These are phyloP conservation scores for Sphinx pinastri DNA, from an alignment of 2,888 invertebrate species.

Conservation along the genomic window DNA sequence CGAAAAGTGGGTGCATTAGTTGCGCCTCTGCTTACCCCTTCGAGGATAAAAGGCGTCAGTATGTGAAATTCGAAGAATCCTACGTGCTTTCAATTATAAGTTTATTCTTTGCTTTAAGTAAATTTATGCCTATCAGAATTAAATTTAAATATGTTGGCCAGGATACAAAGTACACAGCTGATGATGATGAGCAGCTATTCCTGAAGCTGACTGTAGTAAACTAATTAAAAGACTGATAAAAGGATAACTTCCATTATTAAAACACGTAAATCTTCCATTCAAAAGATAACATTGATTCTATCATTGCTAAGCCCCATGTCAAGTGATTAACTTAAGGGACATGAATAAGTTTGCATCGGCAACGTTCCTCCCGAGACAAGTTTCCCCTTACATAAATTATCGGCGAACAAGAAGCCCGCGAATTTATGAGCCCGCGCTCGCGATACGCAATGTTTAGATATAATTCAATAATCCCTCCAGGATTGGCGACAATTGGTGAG, in stretches of 20 bases:
- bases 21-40: too few species aligned
- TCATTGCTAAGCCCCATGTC: constrained; percentile 51
- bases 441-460: constrained; percentile 51
- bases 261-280: not conserved
- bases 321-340: constrained; percentile 60
- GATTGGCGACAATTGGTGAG: constrained; percentile 49
- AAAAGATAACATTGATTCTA: not conserved
- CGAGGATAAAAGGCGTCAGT: too few species aligned
- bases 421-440: constrained; percentile 57
- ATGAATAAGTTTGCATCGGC: constrained; percentile 58
- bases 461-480: constrained; percentile 53
- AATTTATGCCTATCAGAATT: too few species aligned
- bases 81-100: too few species aligned
- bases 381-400: constrained; percentile 63
- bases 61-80: not conserved
- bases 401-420: constrained; percentile 53
- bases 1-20: too few species aligned
- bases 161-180: too few species aligned
- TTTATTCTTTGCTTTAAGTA: too few species aligned
- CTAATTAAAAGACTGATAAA: too few species aligned
- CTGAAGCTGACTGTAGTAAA: too few species aligned
- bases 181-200: too few species aligned
- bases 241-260: not conserved
- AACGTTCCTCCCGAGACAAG: constrained; percentile 42
- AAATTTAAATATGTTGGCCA: too few species aligned